Conservation (phyloP, 2,113 vertebrate genomes). For the Panurus biarmicus region DNA sequence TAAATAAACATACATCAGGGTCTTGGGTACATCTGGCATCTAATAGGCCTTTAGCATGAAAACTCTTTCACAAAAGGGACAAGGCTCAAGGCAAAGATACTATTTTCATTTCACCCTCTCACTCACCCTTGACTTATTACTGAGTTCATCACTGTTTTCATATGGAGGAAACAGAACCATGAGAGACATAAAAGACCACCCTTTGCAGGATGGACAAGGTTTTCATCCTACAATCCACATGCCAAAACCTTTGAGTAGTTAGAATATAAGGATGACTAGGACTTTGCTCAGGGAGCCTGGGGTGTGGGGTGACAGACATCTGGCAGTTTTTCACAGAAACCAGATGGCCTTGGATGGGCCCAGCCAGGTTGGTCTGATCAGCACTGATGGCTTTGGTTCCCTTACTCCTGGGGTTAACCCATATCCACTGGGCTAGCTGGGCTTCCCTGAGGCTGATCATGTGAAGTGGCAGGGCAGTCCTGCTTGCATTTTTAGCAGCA, state of each 20-base stretch:
- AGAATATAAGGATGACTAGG: not conserved
- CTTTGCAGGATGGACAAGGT: not conserved
- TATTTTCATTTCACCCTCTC: slow-evolving; percentile 3
- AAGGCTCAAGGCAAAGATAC: not conserved
- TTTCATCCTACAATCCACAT: not conserved
- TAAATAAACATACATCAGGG: not conserved
- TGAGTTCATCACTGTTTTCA: not conserved
- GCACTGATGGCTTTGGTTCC: not conserved
- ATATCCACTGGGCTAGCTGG: not conserved
- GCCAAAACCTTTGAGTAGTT: not conserved
- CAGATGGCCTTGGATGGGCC: too few relatives aligned
- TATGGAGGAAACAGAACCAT: not conserved
- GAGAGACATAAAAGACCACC: not conserved
- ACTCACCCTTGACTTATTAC: not conserved
- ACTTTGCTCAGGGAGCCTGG: not conserved
- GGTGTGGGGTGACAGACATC: accelerated
- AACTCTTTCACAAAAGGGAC: not conserved
- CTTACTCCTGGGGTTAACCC: not conserved
- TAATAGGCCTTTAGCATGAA: not conserved
- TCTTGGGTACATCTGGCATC: not conserved
- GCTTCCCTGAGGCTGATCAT: accelerated
- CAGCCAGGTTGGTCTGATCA: not conserved
- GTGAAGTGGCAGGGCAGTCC: not conserved
- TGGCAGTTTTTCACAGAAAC: not conserved
- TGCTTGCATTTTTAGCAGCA: not conserved